Conservation (phyloP, 2,888 invertebrate genomes). For the Molorchus minor region DNA sequence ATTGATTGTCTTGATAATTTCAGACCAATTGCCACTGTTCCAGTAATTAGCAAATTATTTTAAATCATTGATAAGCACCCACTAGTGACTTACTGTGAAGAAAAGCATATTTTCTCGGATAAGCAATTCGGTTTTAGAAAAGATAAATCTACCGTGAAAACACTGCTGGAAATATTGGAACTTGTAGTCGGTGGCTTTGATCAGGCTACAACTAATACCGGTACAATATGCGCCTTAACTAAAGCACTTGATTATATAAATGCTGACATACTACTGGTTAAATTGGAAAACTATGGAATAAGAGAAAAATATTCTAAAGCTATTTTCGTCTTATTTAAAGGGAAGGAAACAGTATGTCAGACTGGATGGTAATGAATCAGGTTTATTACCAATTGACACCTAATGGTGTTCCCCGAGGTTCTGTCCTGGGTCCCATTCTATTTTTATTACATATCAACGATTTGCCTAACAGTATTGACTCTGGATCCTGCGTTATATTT, state of each 20-base stretch:
- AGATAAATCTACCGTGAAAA: too few relatives aligned
- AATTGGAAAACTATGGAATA: background rate
- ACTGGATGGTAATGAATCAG: background rate
- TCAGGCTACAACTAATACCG: too few relatives aligned
- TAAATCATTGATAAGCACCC: too few relatives aligned
- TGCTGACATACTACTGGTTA: background rate
- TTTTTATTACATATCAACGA: background rate
- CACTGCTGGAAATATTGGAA: too few relatives aligned
- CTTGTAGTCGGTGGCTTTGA: too few relatives aligned
- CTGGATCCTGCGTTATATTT: background rate
- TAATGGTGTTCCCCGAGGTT: conserved; percentile 1
- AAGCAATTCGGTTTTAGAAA: too few relatives aligned
- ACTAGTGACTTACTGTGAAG: too few relatives aligned
- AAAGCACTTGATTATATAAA: background rate
- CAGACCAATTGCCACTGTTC: too few relatives aligned
- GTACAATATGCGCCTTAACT: too few relatives aligned
- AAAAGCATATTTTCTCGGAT: too few relatives aligned
- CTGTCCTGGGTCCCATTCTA: background rate
- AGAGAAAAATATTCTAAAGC: background rate
- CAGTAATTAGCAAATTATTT: too few relatives aligned
- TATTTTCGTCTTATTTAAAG: background rate
- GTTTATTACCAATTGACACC: background rate
- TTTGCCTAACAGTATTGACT: background rate
- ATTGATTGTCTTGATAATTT: too few relatives aligned
- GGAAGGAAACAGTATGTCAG: background rate